Evolutionary conservation across 2,113 vertebrate species (phyloP).

Genomic region (Antechinus stuartii): DNA sequence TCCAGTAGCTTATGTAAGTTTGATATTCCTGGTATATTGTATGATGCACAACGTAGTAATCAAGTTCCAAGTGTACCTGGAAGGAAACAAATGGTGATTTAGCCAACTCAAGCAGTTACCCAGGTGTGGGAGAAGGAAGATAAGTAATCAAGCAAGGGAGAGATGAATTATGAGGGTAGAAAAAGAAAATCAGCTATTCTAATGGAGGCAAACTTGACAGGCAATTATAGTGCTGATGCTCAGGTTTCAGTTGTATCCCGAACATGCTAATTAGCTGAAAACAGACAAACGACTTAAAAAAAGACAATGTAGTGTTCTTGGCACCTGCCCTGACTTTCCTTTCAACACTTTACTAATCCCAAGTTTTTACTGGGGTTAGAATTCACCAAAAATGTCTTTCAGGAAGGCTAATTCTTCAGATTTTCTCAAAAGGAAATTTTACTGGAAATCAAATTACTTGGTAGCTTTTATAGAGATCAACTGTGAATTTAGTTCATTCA

Average conservation of each 20-base stretch:
- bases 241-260: not conserved
- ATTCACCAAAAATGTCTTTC: not conserved
- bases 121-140: conserved; percentile 18
- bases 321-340: not conserved
- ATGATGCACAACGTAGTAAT: conserved; percentile 10
- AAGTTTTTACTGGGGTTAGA: not conserved
- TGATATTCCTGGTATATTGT: conserved; percentile 6
- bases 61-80: conserved; percentile 18
- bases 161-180: not conserved
- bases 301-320: not conserved
- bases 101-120: not conserved
- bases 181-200: not conserved
- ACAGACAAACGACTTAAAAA: conserved; percentile 5
- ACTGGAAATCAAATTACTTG: not conserved
- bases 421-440: not conserved
- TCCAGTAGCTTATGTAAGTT: not conserved
- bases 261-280: not conserved
- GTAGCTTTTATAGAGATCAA: not conserved
- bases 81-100: conserved; percentile 8
- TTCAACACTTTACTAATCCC: not conserved
- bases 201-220: not conserved
- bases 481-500: not conserved
- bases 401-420: not conserved
- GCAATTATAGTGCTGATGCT: not conserved
- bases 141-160: conserved; percentile 35